These are phyloP conservation scores for Probaryconus sp. DNA, from an alignment of 1,140 invertebrate species.

Conservation along the genomic window DNA sequence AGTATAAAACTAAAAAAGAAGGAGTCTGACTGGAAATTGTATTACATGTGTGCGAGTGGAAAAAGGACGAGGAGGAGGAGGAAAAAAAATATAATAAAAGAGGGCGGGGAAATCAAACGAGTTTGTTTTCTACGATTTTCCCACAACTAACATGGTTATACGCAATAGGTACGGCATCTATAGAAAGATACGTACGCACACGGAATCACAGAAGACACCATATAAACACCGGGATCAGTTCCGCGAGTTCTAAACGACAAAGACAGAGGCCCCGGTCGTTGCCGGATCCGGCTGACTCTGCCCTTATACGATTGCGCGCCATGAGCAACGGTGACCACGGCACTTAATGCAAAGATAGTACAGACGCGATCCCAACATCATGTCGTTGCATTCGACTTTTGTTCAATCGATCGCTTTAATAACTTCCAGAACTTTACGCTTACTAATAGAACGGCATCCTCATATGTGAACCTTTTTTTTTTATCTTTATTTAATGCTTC, in stretches of 20 bases:
- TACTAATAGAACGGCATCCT: no score
- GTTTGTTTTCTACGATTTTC: conserved; percentile 78
- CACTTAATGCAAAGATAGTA: conserved; percentile 73
- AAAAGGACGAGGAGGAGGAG: conserved; percentile 42
- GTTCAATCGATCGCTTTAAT: conserved; percentile 33
- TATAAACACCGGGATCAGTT: conserved; percentile 75
- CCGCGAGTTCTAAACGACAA: conserved; percentile 72
- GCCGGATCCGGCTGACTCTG: conserved; percentile 71
- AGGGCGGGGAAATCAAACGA: conserved; percentile 68
- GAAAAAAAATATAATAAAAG: conserved; percentile 35
- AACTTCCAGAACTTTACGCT: conserved; percentile 6
- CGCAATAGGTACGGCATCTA: conserved; percentile 67
- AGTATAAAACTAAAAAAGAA: conserved; percentile 30
- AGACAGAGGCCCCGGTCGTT: conserved; percentile 72
- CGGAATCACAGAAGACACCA: conserved; percentile 72
- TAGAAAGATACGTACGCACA: conserved; percentile 67
- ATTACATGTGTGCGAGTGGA: conserved; percentile 28
- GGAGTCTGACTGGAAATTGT: conserved; percentile 37
- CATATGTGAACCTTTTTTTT: no score
- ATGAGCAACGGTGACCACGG: conserved; percentile 64
- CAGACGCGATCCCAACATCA: conserved; percentile 46
- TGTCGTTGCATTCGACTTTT: conserved; percentile 35
- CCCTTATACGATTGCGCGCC: conserved; percentile 74
- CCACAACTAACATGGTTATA: conserved; percentile 73
- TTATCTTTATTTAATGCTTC: neutral